Base-by-base conservation (phyloP, 2,113 vertebrate species). In the Centrocercus urophasianus region DNA sequence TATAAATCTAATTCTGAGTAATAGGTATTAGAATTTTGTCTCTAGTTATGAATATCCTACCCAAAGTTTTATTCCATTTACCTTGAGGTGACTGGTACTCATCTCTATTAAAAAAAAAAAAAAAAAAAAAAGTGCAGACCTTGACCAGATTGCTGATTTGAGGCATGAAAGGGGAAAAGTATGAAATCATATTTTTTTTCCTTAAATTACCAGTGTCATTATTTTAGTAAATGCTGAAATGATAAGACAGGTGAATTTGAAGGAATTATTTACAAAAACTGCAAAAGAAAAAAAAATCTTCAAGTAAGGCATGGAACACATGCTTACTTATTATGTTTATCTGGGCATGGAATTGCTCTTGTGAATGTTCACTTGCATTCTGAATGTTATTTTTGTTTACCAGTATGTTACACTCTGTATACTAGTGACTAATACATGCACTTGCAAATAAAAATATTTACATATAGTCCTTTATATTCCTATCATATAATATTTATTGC, bases 381-480 rank as follows among this genome's bases (percentile, higher is more conserved):
- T 16, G 36, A 75, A 42, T 50, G 43, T 57, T 72, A 6, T 73
- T 45, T 56, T 21, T 72, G 20, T 79, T 93, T 61, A 57, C 17
- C 5, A 40, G 1, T 72, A 56, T 89, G 24, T 28, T 81, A 50
- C 42, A 65, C 3, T 48, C 1, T 38, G 13, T 48, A 6, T 2
- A 7, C 16, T 81, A 80, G 52, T 48, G 25, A 63, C 11, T 74
- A 73, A 74, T 3, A 10, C 6, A 36, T 22, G 32, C 0, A 0
- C 40, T 82, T 59, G 8, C 15, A 10, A 93, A 79, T 67, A 82
- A 71, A 89, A 91, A 19, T 43, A 40, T 65, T 84, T 76, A 47
- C 30, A 17, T 32, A 28, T 25, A 1, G 30, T 82, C 60, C 16
- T 79, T 74, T 71, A 43, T 69, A 59, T 75, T 86, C 60, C 3